A percentile compares a stretch with the other conserved stretches of the same genome.
These are phyloP conservation scores for Diglossa cyanea DNA, from an alignment of 2,797 vertebrate species.

Conservation along the genomic window DNA sequence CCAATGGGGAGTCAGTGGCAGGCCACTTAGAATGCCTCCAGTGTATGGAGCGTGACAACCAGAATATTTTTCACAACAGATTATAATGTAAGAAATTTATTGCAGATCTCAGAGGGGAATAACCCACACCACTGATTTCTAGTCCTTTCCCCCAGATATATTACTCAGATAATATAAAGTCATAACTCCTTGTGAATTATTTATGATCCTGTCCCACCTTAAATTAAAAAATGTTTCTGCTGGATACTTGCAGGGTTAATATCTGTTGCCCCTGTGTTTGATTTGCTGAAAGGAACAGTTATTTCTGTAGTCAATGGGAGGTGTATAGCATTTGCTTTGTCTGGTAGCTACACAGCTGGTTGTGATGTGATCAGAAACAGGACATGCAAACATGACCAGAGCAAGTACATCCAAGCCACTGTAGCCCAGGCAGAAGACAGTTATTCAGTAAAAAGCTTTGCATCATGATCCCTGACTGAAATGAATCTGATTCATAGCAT, in stretches of 20 bases:
- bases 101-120: not conserved
- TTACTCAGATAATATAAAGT: conserved; percentile 26
- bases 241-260: conserved; percentile 1
- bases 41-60: not conserved
- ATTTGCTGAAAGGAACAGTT: not conserved
- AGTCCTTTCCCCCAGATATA: not conserved
- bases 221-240: conserved; percentile 30
- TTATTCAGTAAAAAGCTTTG: conserved; percentile 20
- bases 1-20: conserved; percentile 23
- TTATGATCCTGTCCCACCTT: conserved; percentile 24
- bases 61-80: not conserved
- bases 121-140: not conserved
- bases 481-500: conserved; percentile 25
- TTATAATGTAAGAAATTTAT: conserved; percentile 44
- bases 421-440: conserved; percentile 26
- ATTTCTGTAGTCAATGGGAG: not conserved
- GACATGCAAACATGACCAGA: not conserved
- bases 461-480: not conserved
- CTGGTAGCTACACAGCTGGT: not conserved
- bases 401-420: not conserved
- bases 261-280: conserved; percentile 4
- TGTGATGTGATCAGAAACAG: not conserved
- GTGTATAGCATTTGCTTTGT: not conserved
- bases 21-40: conserved; percentile 44
- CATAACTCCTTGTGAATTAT: conserved; percentile 50